These are phyloP conservation scores for Synanthedon tipuliformis DNA, from an alignment of 2,888 invertebrate species.

Conservation along the genomic window DNA sequence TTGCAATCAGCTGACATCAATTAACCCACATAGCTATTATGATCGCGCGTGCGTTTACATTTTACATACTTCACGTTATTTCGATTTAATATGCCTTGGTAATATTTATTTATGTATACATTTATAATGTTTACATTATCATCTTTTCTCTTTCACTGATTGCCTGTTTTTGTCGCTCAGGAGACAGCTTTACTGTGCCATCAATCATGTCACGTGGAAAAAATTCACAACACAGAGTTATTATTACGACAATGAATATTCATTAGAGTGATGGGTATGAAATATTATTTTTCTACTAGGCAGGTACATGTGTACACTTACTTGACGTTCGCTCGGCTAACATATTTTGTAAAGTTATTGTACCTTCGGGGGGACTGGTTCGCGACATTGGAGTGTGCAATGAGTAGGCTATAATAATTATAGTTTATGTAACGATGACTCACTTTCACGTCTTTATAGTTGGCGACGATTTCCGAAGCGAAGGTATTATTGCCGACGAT, in stretches of 20 bases:
- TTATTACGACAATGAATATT: not conserved
- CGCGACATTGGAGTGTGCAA: not conserved
- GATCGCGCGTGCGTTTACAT: too few relatives aligned
- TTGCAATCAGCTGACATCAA: too few relatives aligned
- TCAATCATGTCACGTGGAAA: constrained; percentile 3
- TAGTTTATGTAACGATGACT: constrained; percentile 32
- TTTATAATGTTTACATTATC: too few relatives aligned
- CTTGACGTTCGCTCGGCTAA: constrained; percentile 15
- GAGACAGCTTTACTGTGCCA: constrained; percentile 2
- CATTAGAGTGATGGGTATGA: not conserved
- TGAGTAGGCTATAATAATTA: not conserved
- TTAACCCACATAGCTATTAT: too few relatives aligned
- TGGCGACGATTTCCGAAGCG: constrained; percentile 79
- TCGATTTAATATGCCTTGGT: too few relatives aligned
- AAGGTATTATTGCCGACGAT: constrained; percentile 86
- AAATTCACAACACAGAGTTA: not conserved
- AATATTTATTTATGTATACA: too few relatives aligned
- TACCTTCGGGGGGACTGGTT: constrained; percentile 10
- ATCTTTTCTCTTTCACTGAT: too few relatives aligned
- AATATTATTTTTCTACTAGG: not conserved
- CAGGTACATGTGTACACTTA: not conserved
- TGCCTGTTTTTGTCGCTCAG: too few relatives aligned
- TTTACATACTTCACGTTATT: too few relatives aligned
- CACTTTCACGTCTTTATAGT: constrained; percentile 87
- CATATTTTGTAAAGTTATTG: constrained; percentile 19